These are phyloP conservation scores for Ornithoptera priamus DNA, from an alignment of 2,888 invertebrate species.

Conservation along the genomic window DNA sequence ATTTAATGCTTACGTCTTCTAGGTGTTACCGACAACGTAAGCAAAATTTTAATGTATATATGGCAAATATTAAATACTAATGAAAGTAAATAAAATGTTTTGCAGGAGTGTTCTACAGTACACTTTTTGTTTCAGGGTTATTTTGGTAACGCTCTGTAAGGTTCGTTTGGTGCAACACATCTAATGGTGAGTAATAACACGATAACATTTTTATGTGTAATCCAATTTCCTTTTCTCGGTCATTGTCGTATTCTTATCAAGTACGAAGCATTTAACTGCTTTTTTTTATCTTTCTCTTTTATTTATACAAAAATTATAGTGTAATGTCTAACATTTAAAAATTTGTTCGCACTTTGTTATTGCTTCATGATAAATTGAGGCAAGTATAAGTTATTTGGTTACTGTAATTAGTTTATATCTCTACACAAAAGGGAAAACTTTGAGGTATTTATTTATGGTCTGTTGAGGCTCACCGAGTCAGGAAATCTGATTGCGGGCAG, in stretches of 20 bases:
- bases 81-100: too few relatives aligned
- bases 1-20: too few relatives aligned
- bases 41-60: too few relatives aligned
- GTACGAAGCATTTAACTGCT: not conserved
- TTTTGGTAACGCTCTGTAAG: slow-evolving; percentile 1
- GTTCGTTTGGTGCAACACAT: slow-evolving; percentile 14
- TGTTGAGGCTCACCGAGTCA: slow-evolving; percentile 35
- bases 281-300: not conserved
- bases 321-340: not conserved
- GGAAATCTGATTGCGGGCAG: slow-evolving; percentile 54
- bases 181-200: slow-evolving; percentile 19
- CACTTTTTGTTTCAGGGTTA: slow-evolving; percentile 21
- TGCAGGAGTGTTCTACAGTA: not conserved
- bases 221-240: not conserved
- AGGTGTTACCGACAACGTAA: too few relatives aligned
- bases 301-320: not conserved
- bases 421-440: slow-evolving; percentile 36
- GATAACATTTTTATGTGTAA: too few relatives aligned
- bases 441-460: slow-evolving; percentile 38
- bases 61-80: too few relatives aligned
- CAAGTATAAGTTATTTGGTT: slow-evolving; percentile 1
- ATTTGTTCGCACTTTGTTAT: not conserved
- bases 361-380: not conserved
- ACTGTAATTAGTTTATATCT: slow-evolving; percentile 33
- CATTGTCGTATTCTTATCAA: too few relatives aligned